These are phyloP conservation scores for Alca torda DNA, from an alignment of 2,797 vertebrate genomes.

Conservation along the genomic window DNA sequence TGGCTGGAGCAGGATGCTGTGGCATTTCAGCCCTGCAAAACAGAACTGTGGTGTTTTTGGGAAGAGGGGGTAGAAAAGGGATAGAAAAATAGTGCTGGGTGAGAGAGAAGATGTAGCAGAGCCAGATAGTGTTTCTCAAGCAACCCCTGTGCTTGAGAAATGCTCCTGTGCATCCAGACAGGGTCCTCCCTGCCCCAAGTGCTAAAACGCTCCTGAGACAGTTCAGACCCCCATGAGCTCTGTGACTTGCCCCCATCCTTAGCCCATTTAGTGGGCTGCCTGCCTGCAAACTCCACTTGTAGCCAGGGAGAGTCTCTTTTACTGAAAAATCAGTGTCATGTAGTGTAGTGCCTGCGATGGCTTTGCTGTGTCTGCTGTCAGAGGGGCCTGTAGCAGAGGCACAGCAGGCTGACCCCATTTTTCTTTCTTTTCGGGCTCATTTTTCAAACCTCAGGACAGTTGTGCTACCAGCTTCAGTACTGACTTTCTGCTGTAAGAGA, in stretches of 20 bases:
- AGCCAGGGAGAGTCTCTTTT: neutral
- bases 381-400: accelerated
- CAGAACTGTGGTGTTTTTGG: neutral
- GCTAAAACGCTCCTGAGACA: neutral
- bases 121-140: neutral
- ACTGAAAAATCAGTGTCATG: neutral
- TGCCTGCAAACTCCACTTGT: neutral
- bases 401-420: neutral
- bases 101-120: neutral
- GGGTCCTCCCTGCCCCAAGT: neutral
- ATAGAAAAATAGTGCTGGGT: neutral
- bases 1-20: neutral
- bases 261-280: neutral
- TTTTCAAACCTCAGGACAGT: neutral
- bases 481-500: neutral
- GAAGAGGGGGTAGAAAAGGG: neutral
- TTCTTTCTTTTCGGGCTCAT: neutral
- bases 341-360: neutral
- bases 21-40: neutral
- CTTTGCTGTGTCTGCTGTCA: neutral
- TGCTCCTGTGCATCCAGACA: neutral
- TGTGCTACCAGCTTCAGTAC: neutral
- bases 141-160: neutral
- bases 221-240: neutral
- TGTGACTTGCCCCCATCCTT: neutral